Percentiles rank a stretch among this genome's conserved stretches.
phyloP scores from a whole-genome alignment of 2,888 invertebrate genomes.

The Amiota minor region DNA sequence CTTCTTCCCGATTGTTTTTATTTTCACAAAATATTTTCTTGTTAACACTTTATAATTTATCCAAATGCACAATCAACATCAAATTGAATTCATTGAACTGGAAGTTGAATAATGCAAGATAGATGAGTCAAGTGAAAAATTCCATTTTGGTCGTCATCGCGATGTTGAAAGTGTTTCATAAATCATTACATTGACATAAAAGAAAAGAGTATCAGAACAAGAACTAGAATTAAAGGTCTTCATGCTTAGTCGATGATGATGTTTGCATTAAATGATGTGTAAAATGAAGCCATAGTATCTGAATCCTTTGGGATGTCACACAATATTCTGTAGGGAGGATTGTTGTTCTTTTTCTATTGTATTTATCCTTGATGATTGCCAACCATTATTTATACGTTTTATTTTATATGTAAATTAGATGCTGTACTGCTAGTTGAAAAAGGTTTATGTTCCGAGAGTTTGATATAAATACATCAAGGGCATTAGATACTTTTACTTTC shows the following conservation, averaged over 20 bases:
- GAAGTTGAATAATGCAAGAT: slow-evolving; percentile 39
- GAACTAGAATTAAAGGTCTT: background rate
- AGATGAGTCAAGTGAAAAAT: slow-evolving; percentile 51
- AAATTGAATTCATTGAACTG: slow-evolving; percentile 59
- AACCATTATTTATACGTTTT: slow-evolving; percentile 10
- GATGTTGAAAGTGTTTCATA: slow-evolving; percentile 45
- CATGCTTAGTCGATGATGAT: slow-evolving; percentile 32
- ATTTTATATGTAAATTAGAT: slow-evolving; percentile 55
- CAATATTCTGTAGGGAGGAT: slow-evolving; percentile 31
- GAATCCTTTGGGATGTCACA: slow-evolving; percentile 56
- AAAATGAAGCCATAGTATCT: slow-evolving; percentile 65
- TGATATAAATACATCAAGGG: no score
- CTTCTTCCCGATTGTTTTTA: slow-evolving; percentile 34
- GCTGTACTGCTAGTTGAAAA: background rate
- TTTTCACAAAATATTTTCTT: slow-evolving; percentile 48
- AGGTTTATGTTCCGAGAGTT: no score
- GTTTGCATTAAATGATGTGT: slow-evolving; percentile 70
- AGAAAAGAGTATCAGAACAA: background rate
- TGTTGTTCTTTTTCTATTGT: slow-evolving; percentile 24
- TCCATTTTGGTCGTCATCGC: background rate
- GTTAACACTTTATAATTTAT: slow-evolving; percentile 69
- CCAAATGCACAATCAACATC: slow-evolving; percentile 41
- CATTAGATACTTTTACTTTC: no score
- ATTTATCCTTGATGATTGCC: slow-evolving; percentile 25
- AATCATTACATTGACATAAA: slow-evolving; percentile 50